A percentile compares a stretch with the other conserved stretches of the same genome.
phyloP scores from a whole-genome alignment of 2,888 invertebrate genomes.

The Dasypolia templi region DNA sequence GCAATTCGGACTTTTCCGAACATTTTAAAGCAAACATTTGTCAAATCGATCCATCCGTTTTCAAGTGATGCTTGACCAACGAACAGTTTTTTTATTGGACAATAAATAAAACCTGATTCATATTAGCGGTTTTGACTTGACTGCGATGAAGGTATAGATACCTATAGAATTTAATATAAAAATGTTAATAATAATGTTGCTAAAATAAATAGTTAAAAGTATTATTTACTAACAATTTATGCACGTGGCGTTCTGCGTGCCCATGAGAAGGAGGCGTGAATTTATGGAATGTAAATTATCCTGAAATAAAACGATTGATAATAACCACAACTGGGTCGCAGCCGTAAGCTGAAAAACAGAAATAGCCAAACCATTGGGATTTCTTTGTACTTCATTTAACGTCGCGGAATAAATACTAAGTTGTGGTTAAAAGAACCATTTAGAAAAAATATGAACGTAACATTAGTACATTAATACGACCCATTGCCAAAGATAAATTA shows the following conservation, averaged over 20 bases:
- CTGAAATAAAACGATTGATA: neutral
- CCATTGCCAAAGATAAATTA: neutral
- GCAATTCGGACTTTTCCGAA: neutral
- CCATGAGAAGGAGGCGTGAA: too few species aligned
- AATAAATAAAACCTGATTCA: neutral
- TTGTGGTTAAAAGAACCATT: neutral
- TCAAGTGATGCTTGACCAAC: neutral
- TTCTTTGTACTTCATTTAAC: neutral
- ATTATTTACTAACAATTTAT: neutral
- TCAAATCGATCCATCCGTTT: neutral
- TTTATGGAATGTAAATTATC: too few species aligned
- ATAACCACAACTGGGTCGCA: neutral
- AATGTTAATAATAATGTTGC: too few species aligned
- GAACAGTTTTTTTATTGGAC: neutral
- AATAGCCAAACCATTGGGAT: neutral
- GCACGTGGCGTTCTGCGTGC: too few species aligned
- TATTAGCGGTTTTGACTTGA: too few species aligned
- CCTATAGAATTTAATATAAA: too few species aligned
- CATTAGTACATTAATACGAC: neutral
- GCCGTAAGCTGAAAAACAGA: neutral
- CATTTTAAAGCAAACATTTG: neutral
- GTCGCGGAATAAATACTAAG: neutral
- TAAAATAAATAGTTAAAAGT: too few species aligned
- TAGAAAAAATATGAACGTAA: neutral
- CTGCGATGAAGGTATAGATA: neutral